Base-by-base conservation (phyloP, 2,113 vertebrate genomes). In the Dicentrarchus labrax region DNA sequence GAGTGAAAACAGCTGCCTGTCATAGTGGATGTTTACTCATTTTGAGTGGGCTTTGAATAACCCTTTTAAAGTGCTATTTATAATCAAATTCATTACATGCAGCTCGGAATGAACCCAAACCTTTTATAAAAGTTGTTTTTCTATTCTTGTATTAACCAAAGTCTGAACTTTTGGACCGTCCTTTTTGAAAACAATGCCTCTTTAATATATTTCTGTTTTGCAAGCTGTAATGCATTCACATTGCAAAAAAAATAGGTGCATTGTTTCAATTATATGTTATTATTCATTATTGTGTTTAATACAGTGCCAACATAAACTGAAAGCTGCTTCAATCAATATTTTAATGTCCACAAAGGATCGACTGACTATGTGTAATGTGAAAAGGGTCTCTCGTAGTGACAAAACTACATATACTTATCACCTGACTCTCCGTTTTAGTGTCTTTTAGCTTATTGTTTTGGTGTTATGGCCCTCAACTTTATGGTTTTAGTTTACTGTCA, bases 1-100 rank as follows among this genome's bases (percentile, higher is more conserved):
- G 48, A 89, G 83, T 60, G 80, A 88, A 92, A 94, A 91, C 84
- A 89, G 87, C 79, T 90, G 88, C 76, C 89, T 86, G 84, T 92
- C 84, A 92, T 56, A 86, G 47, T 76, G 76, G 60, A 87, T 88
- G 88, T 92, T 92, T 91, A 89, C 90, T 84, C 66, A 77, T 85
- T 83, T 80, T 17, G 64, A 91, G 81, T 86, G 82, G 68, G 78
- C 72, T 89, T 91, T 85, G 78, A 92, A 85, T 85, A 88, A 90
- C 70, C 76, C 78, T 74, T 72, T 87, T 66, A 80, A 89, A 83
- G 71, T 47, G 60, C 72, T 86, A 83, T 88, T 89, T 87, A 85
- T 82, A 86, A 91, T 90, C 72, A 82, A 69, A 90, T 87, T 89
- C 76, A 87, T 90, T 87, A 89, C 83, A 81, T 30, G 61, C 59